These are phyloP conservation scores for Trichacis sp. DNA, from an alignment of 2,888 invertebrate species.

Conservation along the genomic window DNA sequence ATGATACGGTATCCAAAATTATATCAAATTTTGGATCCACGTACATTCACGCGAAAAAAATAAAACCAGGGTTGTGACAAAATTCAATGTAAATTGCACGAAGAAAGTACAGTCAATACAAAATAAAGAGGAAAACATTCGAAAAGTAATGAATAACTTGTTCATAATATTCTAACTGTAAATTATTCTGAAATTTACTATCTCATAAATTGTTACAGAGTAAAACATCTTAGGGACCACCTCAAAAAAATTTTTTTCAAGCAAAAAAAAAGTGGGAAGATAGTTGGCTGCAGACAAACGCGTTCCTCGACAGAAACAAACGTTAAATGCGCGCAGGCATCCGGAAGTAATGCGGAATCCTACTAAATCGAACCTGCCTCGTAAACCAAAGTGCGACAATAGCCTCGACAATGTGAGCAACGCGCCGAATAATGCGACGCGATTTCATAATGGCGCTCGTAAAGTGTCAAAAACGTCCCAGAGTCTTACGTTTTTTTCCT, in stretches of 20 bases:
- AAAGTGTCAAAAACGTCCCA: conserved; percentile 42
- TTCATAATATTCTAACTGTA: too few relatives aligned
- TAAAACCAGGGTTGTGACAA: too few relatives aligned
- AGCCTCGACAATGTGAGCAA: conserved; percentile 50
- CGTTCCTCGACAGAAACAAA: conserved; percentile 54
- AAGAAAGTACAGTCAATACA: too few relatives aligned
- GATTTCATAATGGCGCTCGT: conserved; percentile 47
- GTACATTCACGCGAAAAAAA: too few relatives aligned
- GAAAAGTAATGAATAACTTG: too few relatives aligned
- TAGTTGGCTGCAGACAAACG: conserved; percentile 27
- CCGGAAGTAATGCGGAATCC: conserved; percentile 61
- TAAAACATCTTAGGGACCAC: too few relatives aligned
- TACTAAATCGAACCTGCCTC: conserved; percentile 53
- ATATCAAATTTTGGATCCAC: too few relatives aligned
- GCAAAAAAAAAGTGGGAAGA: conserved; percentile 23
- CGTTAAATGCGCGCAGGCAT: conserved; percentile 58
- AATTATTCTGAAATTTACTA: conserved; percentile 31
- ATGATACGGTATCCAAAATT: too few relatives aligned
- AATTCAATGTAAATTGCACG: too few relatives aligned
- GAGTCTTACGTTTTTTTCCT: conserved; percentile 20
- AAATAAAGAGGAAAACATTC: too few relatives aligned
- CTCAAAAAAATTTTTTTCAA: not conserved
- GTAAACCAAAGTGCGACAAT: conserved; percentile 56
- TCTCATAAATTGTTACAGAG: conserved; percentile 31
- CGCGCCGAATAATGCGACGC: conserved; percentile 53